Base-by-base conservation (phyloP, 1,140 invertebrate species). In the Diorhabda sublineata region DNA sequence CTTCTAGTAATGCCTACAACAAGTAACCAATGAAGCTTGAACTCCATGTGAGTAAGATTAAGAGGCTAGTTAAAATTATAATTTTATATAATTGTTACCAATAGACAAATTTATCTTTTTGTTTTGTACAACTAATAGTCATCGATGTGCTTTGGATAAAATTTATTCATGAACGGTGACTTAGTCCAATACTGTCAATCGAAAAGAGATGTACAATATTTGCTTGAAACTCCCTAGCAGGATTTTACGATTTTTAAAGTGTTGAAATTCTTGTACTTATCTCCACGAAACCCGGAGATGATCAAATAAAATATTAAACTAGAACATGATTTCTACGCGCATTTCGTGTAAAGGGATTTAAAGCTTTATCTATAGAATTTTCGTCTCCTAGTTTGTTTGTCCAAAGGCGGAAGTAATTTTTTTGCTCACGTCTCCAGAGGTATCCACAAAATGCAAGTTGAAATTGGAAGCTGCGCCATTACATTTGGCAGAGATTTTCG, bases 221-320 rank as follows among this genome's bases (percentile, higher is more conserved):
- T 58, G 56, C 41, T 26, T 58, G 42, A 44, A 59, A 67, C 59
- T 61, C 42, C 7, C 7, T 45, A 8, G 67, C 62, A 64, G 56
- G 64, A 70, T 26, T 70, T 66, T 44, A 42, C 26, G 58, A 60
- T 43, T 47, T 4, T 45, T 67, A 66, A 61, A 69, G 65, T 47
- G n/a, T 45, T 67, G 64, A 61, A 69, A 74, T 73, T 70, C 71
- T 71, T 69, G 69, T 69, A 69, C 70, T 77, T 75, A 77, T 77
- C 76, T 73, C 72, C 26, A 45, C 72, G 61, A 70, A 74, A 67
- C 67, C 71, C 63, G 70, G 60, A 75, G 71, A 73, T 75, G 75
- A 77, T 77, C 73, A 77, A 78, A 77, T 76, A 78, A 78, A 78
- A 78, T 78, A 77, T 78, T 77, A 77, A 78, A 75, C 68, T 68